A percentile compares a stretch with the other conserved stretches of the same genome.
Evolutionary conservation across 2,888 invertebrate species (phyloP).

Genomic region (Machimus atricapillus): DNA sequence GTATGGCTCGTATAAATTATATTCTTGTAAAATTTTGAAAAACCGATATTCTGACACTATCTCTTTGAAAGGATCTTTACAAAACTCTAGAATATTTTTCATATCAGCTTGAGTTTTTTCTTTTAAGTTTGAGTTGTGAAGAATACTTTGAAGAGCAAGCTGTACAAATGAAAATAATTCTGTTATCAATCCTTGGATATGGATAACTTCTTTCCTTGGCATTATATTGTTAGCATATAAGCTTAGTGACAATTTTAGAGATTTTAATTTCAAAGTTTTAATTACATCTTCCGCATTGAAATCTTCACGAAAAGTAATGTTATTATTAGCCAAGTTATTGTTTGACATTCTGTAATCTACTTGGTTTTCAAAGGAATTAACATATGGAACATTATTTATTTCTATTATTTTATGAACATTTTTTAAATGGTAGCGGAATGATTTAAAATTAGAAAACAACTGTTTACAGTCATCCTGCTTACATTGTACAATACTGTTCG

Average conservation of each 20-base stretch:
- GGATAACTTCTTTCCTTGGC: slow-evolving; percentile 36
- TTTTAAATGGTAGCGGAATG: slow-evolving; percentile 29
- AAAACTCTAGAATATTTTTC: not conserved
- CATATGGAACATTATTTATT: not conserved
- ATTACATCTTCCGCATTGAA: not conserved
- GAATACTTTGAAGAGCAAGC: not conserved
- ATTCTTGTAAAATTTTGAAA: slow-evolving; percentile 40
- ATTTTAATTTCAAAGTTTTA: slow-evolving; percentile 8
- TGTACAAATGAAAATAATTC: slow-evolving; percentile 4
- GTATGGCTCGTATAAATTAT: slow-evolving; percentile 30
- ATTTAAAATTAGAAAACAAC: slow-evolving; percentile 33
- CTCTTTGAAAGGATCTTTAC: slow-evolving; percentile 41
- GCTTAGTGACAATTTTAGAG: slow-evolving; percentile 11
- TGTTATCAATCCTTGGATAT: slow-evolving; percentile 31
- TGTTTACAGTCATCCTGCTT: slow-evolving; percentile 42
- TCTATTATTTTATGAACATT: slow-evolving; percentile 18
- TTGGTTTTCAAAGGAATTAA: not conserved
- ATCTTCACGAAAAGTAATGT: not conserved
- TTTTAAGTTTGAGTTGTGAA: not conserved
- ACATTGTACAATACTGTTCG: slow-evolving; percentile 13
- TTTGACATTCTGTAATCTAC: not conserved
- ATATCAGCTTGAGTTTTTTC: not conserved
- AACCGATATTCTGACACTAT: slow-evolving; percentile 41
- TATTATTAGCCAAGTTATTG: not conserved
- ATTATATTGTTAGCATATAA: slow-evolving; percentile 33